phyloP scores from a whole-genome alignment of 1,140 invertebrate species.

The Pseudoatta argentina region DNA sequence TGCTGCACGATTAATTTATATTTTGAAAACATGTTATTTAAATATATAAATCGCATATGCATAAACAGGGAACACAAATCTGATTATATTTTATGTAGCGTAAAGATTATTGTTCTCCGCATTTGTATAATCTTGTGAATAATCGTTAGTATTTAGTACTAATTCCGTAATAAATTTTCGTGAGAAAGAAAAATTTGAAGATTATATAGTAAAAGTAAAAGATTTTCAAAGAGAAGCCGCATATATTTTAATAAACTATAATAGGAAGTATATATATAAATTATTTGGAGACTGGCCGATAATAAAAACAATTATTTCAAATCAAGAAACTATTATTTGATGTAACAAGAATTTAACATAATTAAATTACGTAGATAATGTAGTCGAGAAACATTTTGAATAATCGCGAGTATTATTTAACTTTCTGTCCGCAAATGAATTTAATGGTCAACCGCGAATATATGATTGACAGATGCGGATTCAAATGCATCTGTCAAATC shows the following conservation, averaged over 20 bases:
- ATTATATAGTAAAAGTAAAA: neutral
- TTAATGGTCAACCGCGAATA: slow-evolving; percentile 21
- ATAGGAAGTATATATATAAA: too few species aligned
- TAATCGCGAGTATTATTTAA: slow-evolving; percentile 11
- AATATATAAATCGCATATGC: neutral
- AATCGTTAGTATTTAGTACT: neutral
- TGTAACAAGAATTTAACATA: neutral
- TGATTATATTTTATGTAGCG: neutral
- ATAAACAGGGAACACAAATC: neutral
- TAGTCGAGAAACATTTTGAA: neutral
- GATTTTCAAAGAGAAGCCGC: neutral
- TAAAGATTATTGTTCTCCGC: neutral
- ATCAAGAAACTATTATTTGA: neutral
- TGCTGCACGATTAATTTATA: neutral
- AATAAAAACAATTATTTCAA: neutral
- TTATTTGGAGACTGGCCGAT: neutral
- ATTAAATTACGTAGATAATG: neutral
- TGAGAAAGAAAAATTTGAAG: neutral
- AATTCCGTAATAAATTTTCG: neutral
- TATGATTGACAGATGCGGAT: slow-evolving; percentile 24
- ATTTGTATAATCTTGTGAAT: neutral
- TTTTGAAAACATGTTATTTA: neutral
- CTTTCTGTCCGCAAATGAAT: slow-evolving; percentile 30
- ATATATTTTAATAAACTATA: neutral
- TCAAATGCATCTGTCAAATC: slow-evolving; percentile 49